Conservation (phyloP, 2,888 invertebrate species). For the Dascillus cervinus region DNA sequence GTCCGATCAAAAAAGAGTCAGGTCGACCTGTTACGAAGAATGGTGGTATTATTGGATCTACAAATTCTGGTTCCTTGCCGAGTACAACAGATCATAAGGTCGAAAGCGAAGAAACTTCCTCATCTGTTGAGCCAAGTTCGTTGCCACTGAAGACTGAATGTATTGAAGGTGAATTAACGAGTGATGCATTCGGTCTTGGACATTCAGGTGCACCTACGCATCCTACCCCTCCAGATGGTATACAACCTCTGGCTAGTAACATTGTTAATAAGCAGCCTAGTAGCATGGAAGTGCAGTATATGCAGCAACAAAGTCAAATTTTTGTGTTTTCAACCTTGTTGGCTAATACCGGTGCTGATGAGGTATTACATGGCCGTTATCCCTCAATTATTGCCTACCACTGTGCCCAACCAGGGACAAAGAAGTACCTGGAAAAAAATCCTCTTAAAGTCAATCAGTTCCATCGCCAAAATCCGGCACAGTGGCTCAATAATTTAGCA, state of each 20-base stretch:
- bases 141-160: conserved; percentile 37
- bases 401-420: conserved; percentile 90
- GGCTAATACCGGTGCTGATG: conserved; percentile 92
- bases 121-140: conserved; percentile 19
- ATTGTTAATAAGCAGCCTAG: conserved; percentile 72
- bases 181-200: conserved; percentile 32
- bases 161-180: conserved; percentile 35
- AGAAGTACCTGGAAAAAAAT: conserved; percentile 91
- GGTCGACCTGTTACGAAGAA: conserved; percentile 38
- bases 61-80: conserved; percentile 40
- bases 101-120: conserved; percentile 29
- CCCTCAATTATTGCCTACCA: conserved; percentile 92
- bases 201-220: conserved; percentile 29
- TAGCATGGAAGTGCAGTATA: conserved; percentile 77
- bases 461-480: conserved; percentile 73
- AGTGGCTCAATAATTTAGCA: conserved; percentile 71
- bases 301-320: conserved; percentile 96
- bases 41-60: conserved; percentile 41
- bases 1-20: conserved; percentile 36
- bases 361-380: conserved; percentile 81
- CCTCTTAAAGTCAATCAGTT: conserved; percentile 84
- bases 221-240: conserved; percentile 50
- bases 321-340: conserved; percentile 93
- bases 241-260: conserved; percentile 69
- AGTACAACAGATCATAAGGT: conserved; percentile 33